phyloP scores from a whole-genome alignment of 2,113 vertebrate species.

The Phalacrocorax pelagicus region DNA sequence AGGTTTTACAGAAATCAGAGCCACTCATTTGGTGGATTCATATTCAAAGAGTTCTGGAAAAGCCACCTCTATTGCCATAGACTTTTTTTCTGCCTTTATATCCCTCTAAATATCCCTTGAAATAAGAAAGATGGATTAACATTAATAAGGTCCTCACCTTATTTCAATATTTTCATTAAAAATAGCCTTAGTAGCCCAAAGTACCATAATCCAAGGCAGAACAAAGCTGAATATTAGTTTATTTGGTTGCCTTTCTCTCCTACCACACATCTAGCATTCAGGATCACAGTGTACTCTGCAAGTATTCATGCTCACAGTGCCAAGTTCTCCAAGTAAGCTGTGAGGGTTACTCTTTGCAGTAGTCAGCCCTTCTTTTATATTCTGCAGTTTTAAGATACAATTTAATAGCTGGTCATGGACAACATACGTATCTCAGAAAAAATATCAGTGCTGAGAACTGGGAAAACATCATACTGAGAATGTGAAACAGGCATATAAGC shows the following conservation, averaged over 20 bases:
- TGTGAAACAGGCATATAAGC: background rate
- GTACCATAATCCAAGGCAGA: background rate
- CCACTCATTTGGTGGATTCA: background rate
- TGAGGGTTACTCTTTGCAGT: background rate
- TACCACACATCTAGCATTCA: background rate
- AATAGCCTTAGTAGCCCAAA: background rate
- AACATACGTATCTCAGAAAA: background rate
- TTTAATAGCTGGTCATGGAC: background rate
- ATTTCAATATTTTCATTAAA: background rate
- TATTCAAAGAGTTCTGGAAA: background rate
- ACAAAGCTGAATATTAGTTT: background rate
- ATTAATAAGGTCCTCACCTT: background rate
- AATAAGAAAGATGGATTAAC: background rate
- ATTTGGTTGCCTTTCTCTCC: background rate
- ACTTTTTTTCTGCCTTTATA: background rate
- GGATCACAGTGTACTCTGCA: background rate
- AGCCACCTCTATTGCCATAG: background rate
- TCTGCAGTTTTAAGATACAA: background rate
- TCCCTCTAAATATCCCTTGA: background rate
- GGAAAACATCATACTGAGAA: background rate
- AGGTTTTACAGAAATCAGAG: background rate
- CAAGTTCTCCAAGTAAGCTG: background rate
- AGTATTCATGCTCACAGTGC: background rate
- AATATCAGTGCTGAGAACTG: background rate
- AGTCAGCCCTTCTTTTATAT: background rate